Base-by-base conservation (phyloP, 1,140 invertebrate species). In the Calephelis virginiensis region DNA sequence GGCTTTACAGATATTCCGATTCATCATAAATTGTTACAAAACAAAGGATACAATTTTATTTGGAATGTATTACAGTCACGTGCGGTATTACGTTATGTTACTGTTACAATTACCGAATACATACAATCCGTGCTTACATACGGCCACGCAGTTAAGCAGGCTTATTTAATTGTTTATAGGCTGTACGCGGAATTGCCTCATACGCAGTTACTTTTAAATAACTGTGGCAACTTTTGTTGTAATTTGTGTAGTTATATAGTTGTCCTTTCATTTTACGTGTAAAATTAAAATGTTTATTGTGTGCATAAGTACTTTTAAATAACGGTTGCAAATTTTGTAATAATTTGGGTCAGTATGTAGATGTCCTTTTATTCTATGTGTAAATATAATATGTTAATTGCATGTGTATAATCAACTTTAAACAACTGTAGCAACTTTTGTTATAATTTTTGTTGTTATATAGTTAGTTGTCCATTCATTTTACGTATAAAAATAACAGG, bases 61-160 rank as follows among this genome's bases (percentile, higher is more conserved):
- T 76, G 64, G 62, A 78, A 70, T 73, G 72, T 81, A 83, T 82
- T 82, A 76, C 74, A 78, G 80, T 86, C 80, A 86, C 80, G 83
- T 78, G 68, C 74, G 66, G 65, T 68, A 63, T 69, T 71, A 66
- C 77, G 74, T 75, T 76, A 73, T 82, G 77, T 80, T 82, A 75
- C 78, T 68, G 72, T 75, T 71, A 74, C 78, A 81, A 83, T 85
- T 85, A 85, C 76, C 78, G 78, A 82, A 85, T 77, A 81, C 76
- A 71, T 73, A 76, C 74, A 76, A 76, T 75, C 76, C 72, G 76
- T 78, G 75, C 75, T 71, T 76, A 76, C 74, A 78, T 69, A 76
- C 72, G 67, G 67, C 67, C 56, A 70, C 72, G 73, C 69, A 72
- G 75, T 75, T 76, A 74, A 75, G 72, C 74, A 74, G 72, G 59